Base-by-base conservation (phyloP, 2,888 invertebrate species). In the Drosophila diplacantha region DNA sequence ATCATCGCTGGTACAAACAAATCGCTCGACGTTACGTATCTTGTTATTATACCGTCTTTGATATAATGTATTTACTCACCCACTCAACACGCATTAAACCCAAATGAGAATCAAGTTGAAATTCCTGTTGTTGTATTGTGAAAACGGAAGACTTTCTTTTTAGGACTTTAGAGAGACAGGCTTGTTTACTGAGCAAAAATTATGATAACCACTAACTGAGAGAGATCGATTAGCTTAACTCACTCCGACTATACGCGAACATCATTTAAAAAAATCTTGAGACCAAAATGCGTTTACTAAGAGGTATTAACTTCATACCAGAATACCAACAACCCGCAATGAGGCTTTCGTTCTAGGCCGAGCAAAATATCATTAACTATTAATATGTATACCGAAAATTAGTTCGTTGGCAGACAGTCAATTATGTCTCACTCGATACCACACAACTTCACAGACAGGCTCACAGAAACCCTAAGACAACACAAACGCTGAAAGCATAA, bases 261-360 rank as follows among this genome's bases (percentile, higher is more conserved):
- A 66, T 62, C 75, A 75, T 67, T 64, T 46, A 47, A 44, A 61
- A 61, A 63, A 75, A 81, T 71, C 76, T 83, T 80, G 80, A 80
- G 80, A 80, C 80, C 80, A 80, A 80, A 81, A 67, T 70, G 83
- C 80, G 80, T 80, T 80, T 83, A 78, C 67, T 72, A 73, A 57
- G 24, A 56, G 55, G 52, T 54, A 66, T 51, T 49, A 66, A 67
- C 44, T 37, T 52, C 52, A 62, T 26, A 53, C 67, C 58, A 63
- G 12, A 58, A 56, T 55, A 47, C 59, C 46, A 50, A 41, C n/a
- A 41, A 57, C 37, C 49, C 34, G 39, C 47, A 24, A 35, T 26
- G 37, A 37, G 43, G 22, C 22, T 54, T 41, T 35, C 55, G 41
- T 35, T 54, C 26, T 58, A 29, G 41, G 41, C 46, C n/a, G 39